phyloP scores from a whole-genome alignment of 2,113 vertebrate species.

The Dicrurus megarhynchus region DNA sequence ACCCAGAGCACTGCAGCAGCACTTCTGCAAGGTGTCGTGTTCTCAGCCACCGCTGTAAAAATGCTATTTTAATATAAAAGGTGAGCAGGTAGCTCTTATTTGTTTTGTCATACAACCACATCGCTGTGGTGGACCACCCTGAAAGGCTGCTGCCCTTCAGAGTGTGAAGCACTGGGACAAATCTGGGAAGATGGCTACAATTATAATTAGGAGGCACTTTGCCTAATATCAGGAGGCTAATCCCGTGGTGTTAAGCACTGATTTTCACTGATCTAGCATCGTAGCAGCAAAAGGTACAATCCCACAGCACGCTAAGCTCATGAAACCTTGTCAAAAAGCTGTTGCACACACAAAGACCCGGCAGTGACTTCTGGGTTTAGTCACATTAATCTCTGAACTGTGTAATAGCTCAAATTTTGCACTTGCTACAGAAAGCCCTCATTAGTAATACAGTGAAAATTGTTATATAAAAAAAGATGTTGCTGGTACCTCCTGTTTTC shows the following conservation, averaged over 20 bases:
- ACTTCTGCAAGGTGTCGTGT: neutral
- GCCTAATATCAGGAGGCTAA: neutral
- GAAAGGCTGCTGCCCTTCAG: neutral
- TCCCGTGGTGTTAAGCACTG: neutral
- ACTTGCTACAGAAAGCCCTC: neutral
- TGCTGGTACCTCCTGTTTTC: neutral
- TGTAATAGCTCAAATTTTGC: neutral
- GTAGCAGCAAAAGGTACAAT: neutral
- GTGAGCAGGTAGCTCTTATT: neutral
- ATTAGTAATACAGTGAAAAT: neutral
- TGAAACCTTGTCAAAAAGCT: neutral
- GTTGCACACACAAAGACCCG: rapidly evolving
- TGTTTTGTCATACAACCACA: neutral
- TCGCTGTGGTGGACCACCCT: neutral
- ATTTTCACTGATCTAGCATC: neutral
- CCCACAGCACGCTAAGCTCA: neutral
- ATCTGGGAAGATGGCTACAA: neutral
- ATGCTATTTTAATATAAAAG: neutral
- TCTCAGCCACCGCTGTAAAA: neutral
- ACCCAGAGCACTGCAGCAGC: neutral
- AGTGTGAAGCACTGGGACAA: rapidly evolving
- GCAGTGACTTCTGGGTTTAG: neutral
- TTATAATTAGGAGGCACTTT: neutral
- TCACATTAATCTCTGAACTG: neutral
- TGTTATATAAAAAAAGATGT: rapidly evolving